These are phyloP conservation scores for Neoitamus cyanurus DNA, from an alignment of 2,888 invertebrate species.

Conservation along the genomic window DNA sequence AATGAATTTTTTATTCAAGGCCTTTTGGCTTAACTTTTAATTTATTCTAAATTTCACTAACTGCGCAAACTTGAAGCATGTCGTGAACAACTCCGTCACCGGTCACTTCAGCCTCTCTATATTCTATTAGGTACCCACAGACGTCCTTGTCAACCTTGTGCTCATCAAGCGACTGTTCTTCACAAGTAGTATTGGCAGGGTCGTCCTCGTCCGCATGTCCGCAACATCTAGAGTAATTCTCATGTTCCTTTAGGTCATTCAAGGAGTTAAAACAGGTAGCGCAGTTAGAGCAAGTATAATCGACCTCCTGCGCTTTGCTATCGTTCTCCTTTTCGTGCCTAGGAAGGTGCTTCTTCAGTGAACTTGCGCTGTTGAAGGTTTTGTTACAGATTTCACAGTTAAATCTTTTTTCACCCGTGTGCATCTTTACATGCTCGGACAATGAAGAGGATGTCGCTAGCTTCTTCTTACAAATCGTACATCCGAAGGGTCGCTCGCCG, in stretches of 20 bases:
- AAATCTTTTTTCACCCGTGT: slow-evolving; percentile 75
- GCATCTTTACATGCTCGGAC: slow-evolving; percentile 76
- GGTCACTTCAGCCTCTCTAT: background rate
- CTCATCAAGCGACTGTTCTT: background rate
- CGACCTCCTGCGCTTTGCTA: slow-evolving; percentile 47
- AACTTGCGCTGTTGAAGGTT: slow-evolving; percentile 73
- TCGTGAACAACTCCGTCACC: background rate
- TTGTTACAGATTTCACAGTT: slow-evolving; percentile 82
- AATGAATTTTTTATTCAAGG: background rate
- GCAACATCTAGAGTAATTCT: background rate
- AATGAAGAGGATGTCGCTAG: slow-evolving; percentile 67
- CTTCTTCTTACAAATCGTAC: slow-evolving; percentile 72
- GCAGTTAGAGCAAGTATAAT: background rate
- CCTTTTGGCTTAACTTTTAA: background rate
- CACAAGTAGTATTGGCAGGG: background rate
- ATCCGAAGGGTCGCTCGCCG: slow-evolving; percentile 76
- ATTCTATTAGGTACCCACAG: background rate
- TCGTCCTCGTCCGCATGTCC: background rate
- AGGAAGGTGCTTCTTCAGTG: slow-evolving; percentile 71
- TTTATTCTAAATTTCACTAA: background rate
- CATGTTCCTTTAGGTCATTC: background rate
- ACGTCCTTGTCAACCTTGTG: background rate
- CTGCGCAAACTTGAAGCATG: background rate
- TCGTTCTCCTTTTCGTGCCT: slow-evolving; percentile 70
- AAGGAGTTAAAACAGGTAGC: background rate